These are phyloP conservation scores for Acrobasis consociella DNA, from an alignment of 2,888 invertebrate genomes.

Conservation along the genomic window DNA sequence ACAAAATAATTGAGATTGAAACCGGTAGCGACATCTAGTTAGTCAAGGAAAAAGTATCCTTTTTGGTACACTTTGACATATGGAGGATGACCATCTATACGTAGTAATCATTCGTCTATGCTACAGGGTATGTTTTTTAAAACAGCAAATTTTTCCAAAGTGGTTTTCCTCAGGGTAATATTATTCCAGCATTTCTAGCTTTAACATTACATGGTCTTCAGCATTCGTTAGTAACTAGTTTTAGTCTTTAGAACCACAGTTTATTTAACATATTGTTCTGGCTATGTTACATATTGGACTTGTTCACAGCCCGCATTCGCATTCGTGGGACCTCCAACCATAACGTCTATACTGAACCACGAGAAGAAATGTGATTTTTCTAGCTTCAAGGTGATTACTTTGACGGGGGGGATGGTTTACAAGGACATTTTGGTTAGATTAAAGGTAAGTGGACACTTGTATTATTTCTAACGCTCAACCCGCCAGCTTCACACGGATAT, in stretches of 20 bases:
- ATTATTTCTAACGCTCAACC: no score
- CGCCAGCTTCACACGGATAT: no score
- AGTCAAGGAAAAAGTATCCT: no score
- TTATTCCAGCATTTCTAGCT: no score
- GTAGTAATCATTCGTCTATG: no score
- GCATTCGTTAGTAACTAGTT: no score
- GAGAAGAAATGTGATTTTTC: conserved; percentile 56
- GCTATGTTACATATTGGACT: neutral
- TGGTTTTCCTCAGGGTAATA: neutral
- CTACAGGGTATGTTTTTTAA: neutral
- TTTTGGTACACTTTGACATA: no score
- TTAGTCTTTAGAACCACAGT: neutral
- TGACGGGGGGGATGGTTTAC: conserved; percentile 51
- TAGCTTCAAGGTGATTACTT: conserved; percentile 45
- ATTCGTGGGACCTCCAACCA: conserved; percentile 42
- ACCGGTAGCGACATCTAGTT: no score
- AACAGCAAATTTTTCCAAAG: neutral
- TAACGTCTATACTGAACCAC: conserved; percentile 41
- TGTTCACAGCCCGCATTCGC: conserved; percentile 48
- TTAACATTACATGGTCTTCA: no score
- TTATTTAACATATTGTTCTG: neutral
- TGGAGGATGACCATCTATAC: no score
- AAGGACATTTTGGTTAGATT: conserved; percentile 42
- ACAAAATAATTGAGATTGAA: no score
- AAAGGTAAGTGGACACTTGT: conserved; percentile 41